Evolutionary conservation across 2,113 vertebrate genomes (phyloP), one percentile per base, ranked within the genome.

Genomic region (Polypterus bichir): DNA sequence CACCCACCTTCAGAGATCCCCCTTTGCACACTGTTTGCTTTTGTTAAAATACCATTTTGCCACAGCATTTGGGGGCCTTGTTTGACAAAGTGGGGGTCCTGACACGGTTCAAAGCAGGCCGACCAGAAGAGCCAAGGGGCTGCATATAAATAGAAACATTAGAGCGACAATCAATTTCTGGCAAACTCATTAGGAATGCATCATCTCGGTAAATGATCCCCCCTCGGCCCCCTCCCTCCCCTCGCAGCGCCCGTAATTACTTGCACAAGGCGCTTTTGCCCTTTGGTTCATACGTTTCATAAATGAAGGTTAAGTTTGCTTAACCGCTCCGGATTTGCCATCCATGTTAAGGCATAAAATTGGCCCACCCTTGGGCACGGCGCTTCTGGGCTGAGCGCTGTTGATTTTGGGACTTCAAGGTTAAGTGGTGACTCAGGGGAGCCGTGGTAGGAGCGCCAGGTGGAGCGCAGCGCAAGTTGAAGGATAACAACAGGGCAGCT

Each of bases 261-360:
- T 90, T 89, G 87, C 86, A 82, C 83, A 86, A 86, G 88, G 83
- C 80, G 76, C 82, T 80, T 86, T 81, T 83, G 83, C 81, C 84
- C 81, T 82, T 90, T 88, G 90, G 88, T 88, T 92, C 67, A 77
- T 87, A 84, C 77, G 83, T 91, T 92, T 92, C 84, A 88, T 90
- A 94, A 91, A 93, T 94, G 91, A 92, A 94, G 92, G 92, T 93
- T 93, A 93, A 92, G 91, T 95, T 94, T 92, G 89, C 90, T 94
- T 92, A 94, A 93, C 90, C 89, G 86, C 81, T 79, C 72, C 83
- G 91, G 90, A 92, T 93, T 92, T 94, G 92, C 90, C 85, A 87
- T 86, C 86, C 92, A 95, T 95, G 92, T 86, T 89, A 89, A 84
- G 86, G 92, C 92, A 94, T 95, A 94, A 92, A 92, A 92, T 92